Conservation (phyloP, 2,797 vertebrate species). For the Neomorphus geoffroyi region DNA sequence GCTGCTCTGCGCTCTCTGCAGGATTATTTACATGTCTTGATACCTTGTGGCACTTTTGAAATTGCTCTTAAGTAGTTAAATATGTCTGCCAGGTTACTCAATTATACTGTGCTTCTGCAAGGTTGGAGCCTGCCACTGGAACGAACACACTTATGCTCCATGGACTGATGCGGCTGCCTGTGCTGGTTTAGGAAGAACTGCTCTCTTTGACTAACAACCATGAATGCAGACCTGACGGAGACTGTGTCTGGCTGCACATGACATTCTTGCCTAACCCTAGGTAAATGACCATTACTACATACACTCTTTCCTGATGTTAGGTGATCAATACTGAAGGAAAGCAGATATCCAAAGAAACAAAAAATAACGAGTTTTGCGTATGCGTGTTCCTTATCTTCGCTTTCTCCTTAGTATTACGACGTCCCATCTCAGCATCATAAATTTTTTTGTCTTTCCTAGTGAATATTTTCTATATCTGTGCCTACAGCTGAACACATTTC, state of each 20-base stretch:
- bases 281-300: not conserved
- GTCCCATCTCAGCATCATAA: not conserved
- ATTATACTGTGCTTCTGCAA: not conserved
- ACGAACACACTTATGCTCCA: not conserved
- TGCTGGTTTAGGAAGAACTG: not conserved
- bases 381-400: not conserved
- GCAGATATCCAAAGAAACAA: not conserved
- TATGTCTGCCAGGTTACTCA: not conserved
- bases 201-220: not conserved
- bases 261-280: not conserved
- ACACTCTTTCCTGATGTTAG: not conserved
- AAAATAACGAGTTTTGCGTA: not conserved
- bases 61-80: not conserved
- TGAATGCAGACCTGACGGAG: not conserved
- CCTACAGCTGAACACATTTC: not conserved
- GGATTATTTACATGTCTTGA: not conserved
- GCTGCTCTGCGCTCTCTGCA: not conserved
- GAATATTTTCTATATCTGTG: not conserved
- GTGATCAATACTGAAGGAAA: not conserved
- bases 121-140: not conserved
- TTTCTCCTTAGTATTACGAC: not conserved
- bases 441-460: not conserved
- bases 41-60: conserved; percentile 1
- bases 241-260: not conserved
- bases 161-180: not conserved